Evolutionary conservation across 2,797 vertebrate species (phyloP), one percentile per base, ranked within the genome.

Genomic region (Mormyrus hasselquistii): DNA sequence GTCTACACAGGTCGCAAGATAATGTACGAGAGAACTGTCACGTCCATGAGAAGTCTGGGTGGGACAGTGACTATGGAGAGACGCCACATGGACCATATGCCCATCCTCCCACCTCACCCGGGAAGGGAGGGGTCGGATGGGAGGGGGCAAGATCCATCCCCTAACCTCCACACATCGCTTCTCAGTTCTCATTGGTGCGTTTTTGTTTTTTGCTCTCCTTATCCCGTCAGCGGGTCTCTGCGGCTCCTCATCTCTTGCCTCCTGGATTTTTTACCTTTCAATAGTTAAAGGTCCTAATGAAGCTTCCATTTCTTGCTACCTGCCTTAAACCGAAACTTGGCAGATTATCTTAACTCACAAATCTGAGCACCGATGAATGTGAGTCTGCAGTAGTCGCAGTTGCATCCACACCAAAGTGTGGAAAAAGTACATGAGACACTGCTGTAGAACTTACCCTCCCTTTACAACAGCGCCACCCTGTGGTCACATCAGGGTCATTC

Each of bases 171-270:
- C 65, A 86, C 88, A 90, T 90, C 34, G 34, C 73, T 19, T 22
- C 29, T 85, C 38, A 62, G 49, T 86, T 87, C 73, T 55, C 57
- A 87, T 53, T 65, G 53, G 2, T 38, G 22, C 84, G 0, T 34
- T 65, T 86, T 89, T 65, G 62, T 88, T 44, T 47, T 47, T 4
- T 4, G 55, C 55, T 59, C 16, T 57, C 34, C 16, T 69, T n/a
- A 8, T 50, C 9, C 52, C 29, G 29, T 22, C 82, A 50, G 57
- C 52, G 87, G 83, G 41, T 73, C 44, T 22, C 29, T 89, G 41
- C 22, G 84, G 52, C 55, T 83, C 52, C 55, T 86, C 86, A 57
- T 88, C 69, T 88, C 88, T 90, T 87, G 41, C 14, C 41, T 79
- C 19, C 38, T 44, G 16, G 76, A 79, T 69, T 69, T 69, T 73